Base-by-base conservation (phyloP, 2,888 invertebrate genomes). In the Drosophila anomalata region DNA sequence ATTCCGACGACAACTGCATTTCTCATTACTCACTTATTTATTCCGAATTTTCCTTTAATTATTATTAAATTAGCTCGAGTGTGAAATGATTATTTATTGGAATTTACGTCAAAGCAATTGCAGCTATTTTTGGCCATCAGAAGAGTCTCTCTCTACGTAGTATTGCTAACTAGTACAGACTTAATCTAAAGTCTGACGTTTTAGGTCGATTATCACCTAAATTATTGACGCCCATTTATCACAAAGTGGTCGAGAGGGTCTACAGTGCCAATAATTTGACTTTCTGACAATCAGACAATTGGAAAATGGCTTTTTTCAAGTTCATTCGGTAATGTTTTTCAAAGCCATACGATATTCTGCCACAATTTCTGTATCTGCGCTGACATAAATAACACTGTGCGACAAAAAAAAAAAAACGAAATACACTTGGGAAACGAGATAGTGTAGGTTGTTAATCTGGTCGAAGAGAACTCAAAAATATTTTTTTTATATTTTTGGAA, bases 261-360 rank as follows among this genome's bases (percentile, higher is more conserved):
- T 33, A 9, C 22, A 65, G 51, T 63, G 63, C 65, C 65, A 63
- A 50, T 65, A 20, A 62, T 63, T 41, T 46, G 51, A 51, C 51
- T 52, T 14, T 14, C 44, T 33, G 50, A 44, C 26, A 44, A 22
- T 31, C 44, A 22, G 50, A 44, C 26, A 44, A 22, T 31, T 44
- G 12, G 47, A 39, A 22, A 48, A 22, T 36, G 36, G 6, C 36
- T 7, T n/a, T 36, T 29, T 29, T 29, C 29, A 29, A 29, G 29
- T 29, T 29, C 29, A 29, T 29, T 9, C 29, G 3, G 5, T 9
- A 14, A 11, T 31, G 11, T 26, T 17, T 50, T 31, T 1, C 17
- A n/a, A n/a, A 41, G 41, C 17, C 3, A n/a, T 36, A 36, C 39
- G 26, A 36, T 44, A 29, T 61, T 20, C 7, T 61, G 20, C 4